Evolutionary conservation across 2,797 vertebrate species (phyloP).

Genomic region (Lutjanus argentimaculatus): DNA sequence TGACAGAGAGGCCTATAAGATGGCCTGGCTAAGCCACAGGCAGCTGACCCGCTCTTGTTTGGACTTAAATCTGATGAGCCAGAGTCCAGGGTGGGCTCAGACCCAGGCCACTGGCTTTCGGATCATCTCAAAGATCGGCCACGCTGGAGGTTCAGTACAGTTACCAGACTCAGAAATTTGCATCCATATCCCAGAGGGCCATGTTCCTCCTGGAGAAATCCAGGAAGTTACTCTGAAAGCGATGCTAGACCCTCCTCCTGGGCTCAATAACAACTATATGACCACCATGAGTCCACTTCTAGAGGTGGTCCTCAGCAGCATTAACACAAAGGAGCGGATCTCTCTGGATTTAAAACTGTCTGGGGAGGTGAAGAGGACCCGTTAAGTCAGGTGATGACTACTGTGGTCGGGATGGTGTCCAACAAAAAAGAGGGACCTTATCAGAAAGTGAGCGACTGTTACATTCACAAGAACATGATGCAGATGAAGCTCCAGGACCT

Average conservation of each 20-base stretch:
- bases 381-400: conserved; percentile 93
- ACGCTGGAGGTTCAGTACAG: conserved; percentile 91
- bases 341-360: conserved; percentile 93
- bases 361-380: conserved; percentile 92
- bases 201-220: conserved; percentile 91
- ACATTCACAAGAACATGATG: conserved; percentile 90
- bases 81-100: conserved; percentile 97
- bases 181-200: conserved; percentile 91
- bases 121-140: conserved; percentile 88
- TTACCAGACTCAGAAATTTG: conserved; percentile 91
- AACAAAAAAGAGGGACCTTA: conserved; percentile 92
- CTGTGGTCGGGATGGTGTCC: conserved; percentile 90
- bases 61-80: conserved; percentile 92
- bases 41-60: conserved; percentile 95
- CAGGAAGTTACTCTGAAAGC: conserved; percentile 94
- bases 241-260: conserved; percentile 91
- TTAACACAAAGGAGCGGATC: conserved; percentile 88
- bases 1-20: conserved; percentile 95
- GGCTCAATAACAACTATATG: conserved; percentile 91
- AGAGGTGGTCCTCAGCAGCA: conserved; percentile 92
- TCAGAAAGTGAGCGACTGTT: conserved; percentile 87
- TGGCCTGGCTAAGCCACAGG: conserved; percentile 96
- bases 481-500: conserved; percentile 91
- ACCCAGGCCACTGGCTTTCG: conserved; percentile 93
- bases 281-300: conserved; percentile 94